These are phyloP conservation scores for Okamejei kenojei DNA, from an alignment of 2,797 vertebrate genomes.

Conservation along the genomic window DNA sequence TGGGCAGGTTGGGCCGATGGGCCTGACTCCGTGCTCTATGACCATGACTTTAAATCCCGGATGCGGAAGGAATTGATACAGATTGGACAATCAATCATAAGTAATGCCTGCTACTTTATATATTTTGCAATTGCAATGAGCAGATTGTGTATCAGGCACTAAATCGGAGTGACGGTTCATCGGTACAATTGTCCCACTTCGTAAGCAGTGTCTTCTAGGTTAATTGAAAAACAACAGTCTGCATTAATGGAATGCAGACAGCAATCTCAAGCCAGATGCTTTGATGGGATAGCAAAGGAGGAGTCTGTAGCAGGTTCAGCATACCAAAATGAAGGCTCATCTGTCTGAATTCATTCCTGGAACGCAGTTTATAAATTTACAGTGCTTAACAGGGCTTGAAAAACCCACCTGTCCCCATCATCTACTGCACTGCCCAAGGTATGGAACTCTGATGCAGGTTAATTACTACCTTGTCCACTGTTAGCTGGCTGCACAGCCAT, in stretches of 20 bases:
- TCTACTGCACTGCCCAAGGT: neutral
- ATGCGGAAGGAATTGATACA: neutral
- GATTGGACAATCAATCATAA: neutral
- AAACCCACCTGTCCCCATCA: slow-evolving; percentile 52
- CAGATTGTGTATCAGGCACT: slow-evolving; percentile 12
- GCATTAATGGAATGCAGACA: slow-evolving; percentile 30
- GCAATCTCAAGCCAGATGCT: neutral
- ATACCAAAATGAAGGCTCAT: slow-evolving; percentile 41
- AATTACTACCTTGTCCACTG: slow-evolving; percentile 32
- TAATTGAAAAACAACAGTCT: slow-evolving; percentile 35
- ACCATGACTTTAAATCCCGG: neutral
- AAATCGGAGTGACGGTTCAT: slow-evolving; percentile 5
- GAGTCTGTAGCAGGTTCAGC: slow-evolving; percentile 47
- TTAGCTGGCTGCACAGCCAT: neutral
- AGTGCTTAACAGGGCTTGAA: slow-evolving; percentile 56
- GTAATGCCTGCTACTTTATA: neutral
- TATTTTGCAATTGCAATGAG: slow-evolving; percentile 2
- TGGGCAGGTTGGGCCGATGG: no score
- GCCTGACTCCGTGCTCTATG: no score
- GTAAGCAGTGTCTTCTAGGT: slow-evolving; percentile 29
- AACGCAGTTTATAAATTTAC: slow-evolving; percentile 52
- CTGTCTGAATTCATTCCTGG: slow-evolving; percentile 48
- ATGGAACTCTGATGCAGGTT: neutral
- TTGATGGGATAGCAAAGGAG: slow-evolving; percentile 29
- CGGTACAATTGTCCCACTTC: slow-evolving; percentile 23